phyloP scores from a whole-genome alignment of 2,888 invertebrate species.

The Masnerella sp. region DNA sequence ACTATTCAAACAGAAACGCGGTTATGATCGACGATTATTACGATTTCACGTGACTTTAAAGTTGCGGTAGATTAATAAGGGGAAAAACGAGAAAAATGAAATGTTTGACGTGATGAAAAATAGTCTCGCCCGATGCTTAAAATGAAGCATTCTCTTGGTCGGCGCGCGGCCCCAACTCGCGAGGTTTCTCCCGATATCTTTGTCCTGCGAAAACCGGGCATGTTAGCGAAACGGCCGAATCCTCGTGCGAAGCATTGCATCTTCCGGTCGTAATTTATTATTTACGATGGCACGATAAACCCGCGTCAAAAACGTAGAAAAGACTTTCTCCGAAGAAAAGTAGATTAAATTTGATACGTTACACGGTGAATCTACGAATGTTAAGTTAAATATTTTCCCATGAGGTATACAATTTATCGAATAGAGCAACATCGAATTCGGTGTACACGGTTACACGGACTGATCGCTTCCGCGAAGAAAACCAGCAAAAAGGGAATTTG shows the following conservation, averaged over 20 bases:
- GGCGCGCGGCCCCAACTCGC: too few species aligned
- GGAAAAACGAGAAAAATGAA: conserved; percentile 53
- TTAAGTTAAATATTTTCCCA: conserved; percentile 54
- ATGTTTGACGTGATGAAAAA: too few species aligned
- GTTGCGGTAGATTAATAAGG: conserved; percentile 61
- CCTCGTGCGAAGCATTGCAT: conserved; percentile 54
- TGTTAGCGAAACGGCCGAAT: conserved; percentile 53
- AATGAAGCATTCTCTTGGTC: too few species aligned
- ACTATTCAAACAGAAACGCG: conserved; percentile 12
- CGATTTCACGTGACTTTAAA: conserved; percentile 62
- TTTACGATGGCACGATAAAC: conserved; percentile 57
- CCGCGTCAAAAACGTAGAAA: conserved; percentile 39
- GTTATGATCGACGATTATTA: conserved; percentile 53
- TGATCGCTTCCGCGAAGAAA: conserved; percentile 34
- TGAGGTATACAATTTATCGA: conserved; percentile 48
- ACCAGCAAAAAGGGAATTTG: conserved; percentile 37
- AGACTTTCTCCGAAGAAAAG: conserved; percentile 44
- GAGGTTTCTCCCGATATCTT: too few species aligned
- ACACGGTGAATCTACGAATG: conserved; percentile 46
- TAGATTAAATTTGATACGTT: conserved; percentile 60
- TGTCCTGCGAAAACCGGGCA: conserved; percentile 41
- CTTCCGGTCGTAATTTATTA: conserved; percentile 55
- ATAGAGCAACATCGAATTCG: conserved; percentile 45
- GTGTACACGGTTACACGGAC: conserved; percentile 30
- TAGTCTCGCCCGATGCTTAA: too few species aligned